Evolutionary conservation across 2,113 vertebrate species (phyloP).

Genomic region (Nettapus auritus): DNA sequence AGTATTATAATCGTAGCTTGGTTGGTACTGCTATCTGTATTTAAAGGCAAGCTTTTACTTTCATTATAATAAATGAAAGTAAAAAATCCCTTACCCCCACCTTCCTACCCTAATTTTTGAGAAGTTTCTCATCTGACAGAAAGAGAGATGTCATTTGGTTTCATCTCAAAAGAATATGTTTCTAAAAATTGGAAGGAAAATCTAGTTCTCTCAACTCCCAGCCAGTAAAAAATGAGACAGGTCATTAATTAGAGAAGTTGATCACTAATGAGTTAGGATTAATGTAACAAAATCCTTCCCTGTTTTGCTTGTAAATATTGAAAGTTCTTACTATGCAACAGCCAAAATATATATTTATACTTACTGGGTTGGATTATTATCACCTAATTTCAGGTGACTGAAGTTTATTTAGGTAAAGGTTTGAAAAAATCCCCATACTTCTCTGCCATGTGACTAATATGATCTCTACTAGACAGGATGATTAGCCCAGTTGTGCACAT

Average conservation of each 20-base stretch:
- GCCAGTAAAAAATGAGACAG: not conserved
- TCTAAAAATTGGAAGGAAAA: not conserved
- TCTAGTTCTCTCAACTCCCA: not conserved
- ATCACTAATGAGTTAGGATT: not conserved
- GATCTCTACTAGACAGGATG: not conserved
- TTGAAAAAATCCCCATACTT: not conserved
- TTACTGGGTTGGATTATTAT: not conserved
- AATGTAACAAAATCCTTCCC: not conserved
- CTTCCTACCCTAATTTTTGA: not conserved
- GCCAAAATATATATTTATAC: not conserved
- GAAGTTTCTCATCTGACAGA: not conserved
- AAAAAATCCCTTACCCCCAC: not conserved
- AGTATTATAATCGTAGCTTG: not conserved
- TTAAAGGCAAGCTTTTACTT: not conserved
- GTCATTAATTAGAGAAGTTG: not conserved
- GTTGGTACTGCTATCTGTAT: not conserved
- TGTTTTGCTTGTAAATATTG: not conserved
- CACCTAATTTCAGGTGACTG: not conserved
- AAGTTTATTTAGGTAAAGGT: not conserved
- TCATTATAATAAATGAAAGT: not conserved
- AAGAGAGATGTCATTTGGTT: not conserved
- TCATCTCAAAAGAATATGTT: not conserved
- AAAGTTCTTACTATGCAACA: not conserved
- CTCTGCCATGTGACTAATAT: not conserved
- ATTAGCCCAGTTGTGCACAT: not conserved